These are phyloP conservation scores for Archivesica marissinica DNA, from an alignment of 1,140 invertebrate genomes.

Conservation along the genomic window DNA sequence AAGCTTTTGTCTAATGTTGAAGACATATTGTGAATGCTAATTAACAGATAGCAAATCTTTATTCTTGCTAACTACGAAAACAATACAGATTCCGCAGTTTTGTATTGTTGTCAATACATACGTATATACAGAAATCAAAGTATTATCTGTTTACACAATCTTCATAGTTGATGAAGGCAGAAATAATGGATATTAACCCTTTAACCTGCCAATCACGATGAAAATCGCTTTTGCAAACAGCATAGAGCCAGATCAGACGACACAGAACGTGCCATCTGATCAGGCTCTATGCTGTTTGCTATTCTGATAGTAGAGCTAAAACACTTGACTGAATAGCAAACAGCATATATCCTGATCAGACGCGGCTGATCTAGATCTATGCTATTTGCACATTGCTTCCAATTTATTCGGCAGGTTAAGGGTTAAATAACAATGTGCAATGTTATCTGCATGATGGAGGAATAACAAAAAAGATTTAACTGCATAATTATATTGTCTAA, in stretches of 20 bases:
- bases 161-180: conserved; percentile 20
- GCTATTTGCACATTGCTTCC: no score
- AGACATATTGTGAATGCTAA: conserved; percentile 2
- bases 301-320: no score
- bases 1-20: conserved; percentile 20
- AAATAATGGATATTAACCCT: no score
- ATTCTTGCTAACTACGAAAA: conserved; percentile 12
- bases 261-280: no score
- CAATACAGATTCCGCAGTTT: conserved; percentile 9
- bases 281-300: no score
- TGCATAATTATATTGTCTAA: not conserved
- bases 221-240: no score
- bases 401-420: no score
- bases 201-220: no score
- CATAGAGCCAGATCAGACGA: no score
- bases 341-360: no score
- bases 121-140: not conserved
- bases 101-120: conserved; percentile 1
- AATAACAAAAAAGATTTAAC: not conserved
- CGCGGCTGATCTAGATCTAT: no score
- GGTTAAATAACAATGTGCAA: not conserved
- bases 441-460: conserved; percentile 11
- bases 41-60: conserved; percentile 18
- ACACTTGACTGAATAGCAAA: no score
- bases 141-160: conserved; percentile 26